Conservation (phyloP, 2,113 vertebrate species). For the Leucopsar rothschildi region DNA sequence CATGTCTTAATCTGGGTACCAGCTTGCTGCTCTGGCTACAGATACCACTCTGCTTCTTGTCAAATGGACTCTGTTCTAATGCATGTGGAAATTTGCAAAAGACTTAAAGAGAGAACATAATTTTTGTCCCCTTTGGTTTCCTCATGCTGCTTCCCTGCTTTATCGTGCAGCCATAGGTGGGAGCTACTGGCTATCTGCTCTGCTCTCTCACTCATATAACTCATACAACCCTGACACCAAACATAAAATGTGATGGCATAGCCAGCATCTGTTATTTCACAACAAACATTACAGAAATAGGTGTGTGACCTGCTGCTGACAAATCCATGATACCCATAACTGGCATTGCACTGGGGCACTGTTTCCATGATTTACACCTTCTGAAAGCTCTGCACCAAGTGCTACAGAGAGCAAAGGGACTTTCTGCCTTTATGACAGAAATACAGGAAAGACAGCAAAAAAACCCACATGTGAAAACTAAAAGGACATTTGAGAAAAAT, state of each 20-base stretch:
- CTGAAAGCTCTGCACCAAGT: background rate
- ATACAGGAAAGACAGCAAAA: background rate
- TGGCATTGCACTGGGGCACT: background rate
- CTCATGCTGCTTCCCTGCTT: accelerated
- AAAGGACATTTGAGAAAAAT: background rate
- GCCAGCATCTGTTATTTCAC: background rate
- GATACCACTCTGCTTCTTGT: background rate
- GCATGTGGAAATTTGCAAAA: background rate
- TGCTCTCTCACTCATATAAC: background rate
- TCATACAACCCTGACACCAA: background rate
- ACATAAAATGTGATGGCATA: background rate
- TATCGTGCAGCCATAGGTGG: background rate
- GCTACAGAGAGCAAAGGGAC: background rate
- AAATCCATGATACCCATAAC: background rate
- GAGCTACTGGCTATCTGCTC: background rate
- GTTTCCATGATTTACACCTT: background rate
- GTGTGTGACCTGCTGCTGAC: background rate
- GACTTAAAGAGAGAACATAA: background rate
- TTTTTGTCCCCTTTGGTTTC: background rate
- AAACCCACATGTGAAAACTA: background rate
- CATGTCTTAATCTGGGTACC: background rate
- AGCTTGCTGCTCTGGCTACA: background rate
- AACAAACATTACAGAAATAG: background rate
- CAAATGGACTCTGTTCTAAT: background rate
- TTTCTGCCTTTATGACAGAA: background rate